Percentiles rank a stretch among this genome's conserved stretches.
These are phyloP conservation scores for Augiades crinisus DNA, from an alignment of 2,888 invertebrate genomes.

Conservation along the genomic window DNA sequence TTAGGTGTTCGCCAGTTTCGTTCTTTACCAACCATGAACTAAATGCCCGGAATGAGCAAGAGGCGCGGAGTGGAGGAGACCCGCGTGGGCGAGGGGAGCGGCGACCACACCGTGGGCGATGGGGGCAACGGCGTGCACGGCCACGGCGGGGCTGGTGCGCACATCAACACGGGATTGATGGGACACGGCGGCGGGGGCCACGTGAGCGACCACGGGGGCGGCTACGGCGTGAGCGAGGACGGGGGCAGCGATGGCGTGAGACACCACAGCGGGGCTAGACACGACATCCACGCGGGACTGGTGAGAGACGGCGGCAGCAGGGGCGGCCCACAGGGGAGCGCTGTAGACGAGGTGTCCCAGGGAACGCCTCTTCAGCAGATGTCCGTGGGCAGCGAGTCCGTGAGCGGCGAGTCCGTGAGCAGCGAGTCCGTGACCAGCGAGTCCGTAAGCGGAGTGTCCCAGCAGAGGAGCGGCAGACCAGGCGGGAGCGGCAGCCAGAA, in stretches of 20 bases:
- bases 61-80: conserved; percentile 40
- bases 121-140: conserved; percentile 31
- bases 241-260: conserved; percentile 43
- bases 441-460: conserved; percentile 35
- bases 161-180: conserved; percentile 68
- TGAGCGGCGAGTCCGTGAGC: conserved; percentile 42
- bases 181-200: conserved; percentile 37
- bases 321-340: conserved; percentile 56
- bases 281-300: conserved; percentile 70
- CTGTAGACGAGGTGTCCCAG: conserved; percentile 40
- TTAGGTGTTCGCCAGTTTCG: conserved; percentile 59
- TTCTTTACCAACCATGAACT: conserved; percentile 63
- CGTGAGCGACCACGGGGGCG: conserved; percentile 55
- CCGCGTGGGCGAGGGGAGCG: conserved; percentile 52
- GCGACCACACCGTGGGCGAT: conserved; percentile 48
- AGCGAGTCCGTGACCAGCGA: conserved; percentile 23
- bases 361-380: conserved; percentile 42
- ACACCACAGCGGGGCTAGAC: conserved; percentile 38
- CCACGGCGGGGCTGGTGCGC: conserved; percentile 34
- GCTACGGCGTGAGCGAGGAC: conserved; percentile 48
- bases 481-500: conserved; percentile 41
- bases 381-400: conserved; percentile 26
- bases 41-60: conserved; percentile 32
- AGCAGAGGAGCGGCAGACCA: conserved; percentile 39
- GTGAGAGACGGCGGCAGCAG: conserved; percentile 63